These are phyloP conservation scores for Argyrosomus japonicus DNA, from an alignment of 2,113 vertebrate species.

Conservation along the genomic window DNA sequence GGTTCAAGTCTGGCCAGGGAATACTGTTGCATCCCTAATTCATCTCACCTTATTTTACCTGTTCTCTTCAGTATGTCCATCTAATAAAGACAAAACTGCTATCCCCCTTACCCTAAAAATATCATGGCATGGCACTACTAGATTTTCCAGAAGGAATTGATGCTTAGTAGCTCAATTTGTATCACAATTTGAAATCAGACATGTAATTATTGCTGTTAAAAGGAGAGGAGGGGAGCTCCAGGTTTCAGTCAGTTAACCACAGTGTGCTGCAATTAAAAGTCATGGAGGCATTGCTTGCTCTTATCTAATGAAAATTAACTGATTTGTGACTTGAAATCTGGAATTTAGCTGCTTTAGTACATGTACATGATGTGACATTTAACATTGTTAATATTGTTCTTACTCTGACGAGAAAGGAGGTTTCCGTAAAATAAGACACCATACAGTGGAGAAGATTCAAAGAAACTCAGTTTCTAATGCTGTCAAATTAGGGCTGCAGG, in stretches of 20 bases:
- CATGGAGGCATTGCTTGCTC: neutral
- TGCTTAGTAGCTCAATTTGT: neutral
- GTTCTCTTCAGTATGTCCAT: too few species aligned
- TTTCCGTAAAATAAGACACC: neutral
- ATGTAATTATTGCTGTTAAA: slow-evolving; percentile 1
- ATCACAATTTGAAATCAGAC: slow-evolving; percentile 1
- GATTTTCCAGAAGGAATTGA: neutral
- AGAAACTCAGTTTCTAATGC: neutral
- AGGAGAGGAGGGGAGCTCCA: neutral
- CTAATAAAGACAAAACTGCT: too few species aligned
- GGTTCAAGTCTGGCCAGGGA: neutral
- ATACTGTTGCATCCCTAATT: neutral
- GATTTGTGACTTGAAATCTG: neutral
- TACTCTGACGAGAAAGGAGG: neutral
- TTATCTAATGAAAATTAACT: neutral
- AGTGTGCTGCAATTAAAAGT: neutral
- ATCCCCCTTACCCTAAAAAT: too few species aligned
- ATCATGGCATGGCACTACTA: too few species aligned
- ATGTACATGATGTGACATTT: neutral
- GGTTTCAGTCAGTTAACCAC: slow-evolving; percentile 4
- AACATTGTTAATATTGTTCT: neutral
- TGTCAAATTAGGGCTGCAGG: neutral
- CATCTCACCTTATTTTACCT: too few species aligned
- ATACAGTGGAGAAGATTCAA: neutral
- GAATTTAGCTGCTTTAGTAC: neutral